Conservation (phyloP, 2,888 invertebrate species). For the Cephus sareptanus region DNA sequence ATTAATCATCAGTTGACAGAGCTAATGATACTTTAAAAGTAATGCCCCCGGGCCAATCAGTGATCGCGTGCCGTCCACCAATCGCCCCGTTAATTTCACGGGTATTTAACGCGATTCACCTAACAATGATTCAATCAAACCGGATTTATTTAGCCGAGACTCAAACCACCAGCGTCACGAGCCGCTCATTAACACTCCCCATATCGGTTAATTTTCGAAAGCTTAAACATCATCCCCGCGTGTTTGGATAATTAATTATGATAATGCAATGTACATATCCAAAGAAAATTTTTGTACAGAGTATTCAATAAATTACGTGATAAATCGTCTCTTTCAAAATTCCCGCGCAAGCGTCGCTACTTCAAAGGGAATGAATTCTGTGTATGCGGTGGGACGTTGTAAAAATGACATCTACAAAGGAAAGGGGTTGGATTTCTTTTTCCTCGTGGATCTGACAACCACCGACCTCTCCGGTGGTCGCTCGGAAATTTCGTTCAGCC, state of each 20-base stretch:
- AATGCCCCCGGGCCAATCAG: constrained; percentile 51
- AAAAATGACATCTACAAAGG: not conserved
- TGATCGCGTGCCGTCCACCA: constrained; percentile 49
- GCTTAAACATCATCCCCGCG: not conserved
- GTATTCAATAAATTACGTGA: not conserved
- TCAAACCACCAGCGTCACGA: constrained; percentile 42
- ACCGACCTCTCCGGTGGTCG: not conserved
- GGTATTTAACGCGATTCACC: constrained; percentile 60
- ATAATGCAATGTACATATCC: not conserved
- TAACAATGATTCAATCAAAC: constrained; percentile 60
- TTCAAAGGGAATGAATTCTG: not conserved
- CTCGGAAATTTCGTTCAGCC: constrained; percentile 2
- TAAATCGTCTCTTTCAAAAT: not conserved
- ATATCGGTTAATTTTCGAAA: constrained; percentile 2
- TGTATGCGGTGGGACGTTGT: not conserved
- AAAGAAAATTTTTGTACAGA: not conserved
- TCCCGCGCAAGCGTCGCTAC: not conserved
- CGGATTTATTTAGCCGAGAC: constrained; percentile 49
- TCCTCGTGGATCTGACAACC: not conserved
- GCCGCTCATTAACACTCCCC: constrained; percentile 41
- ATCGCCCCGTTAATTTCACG: constrained; percentile 62
- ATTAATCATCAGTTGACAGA: constrained; percentile 47
- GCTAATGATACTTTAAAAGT: constrained; percentile 52
- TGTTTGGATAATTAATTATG: not conserved
- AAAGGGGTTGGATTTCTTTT: not conserved